A percentile compares a stretch with the other conserved stretches of the same genome.
These are phyloP conservation scores for Lagothrix lagotricha DNA, from an alignment of 2,797 vertebrate genomes.

Conservation along the genomic window DNA sequence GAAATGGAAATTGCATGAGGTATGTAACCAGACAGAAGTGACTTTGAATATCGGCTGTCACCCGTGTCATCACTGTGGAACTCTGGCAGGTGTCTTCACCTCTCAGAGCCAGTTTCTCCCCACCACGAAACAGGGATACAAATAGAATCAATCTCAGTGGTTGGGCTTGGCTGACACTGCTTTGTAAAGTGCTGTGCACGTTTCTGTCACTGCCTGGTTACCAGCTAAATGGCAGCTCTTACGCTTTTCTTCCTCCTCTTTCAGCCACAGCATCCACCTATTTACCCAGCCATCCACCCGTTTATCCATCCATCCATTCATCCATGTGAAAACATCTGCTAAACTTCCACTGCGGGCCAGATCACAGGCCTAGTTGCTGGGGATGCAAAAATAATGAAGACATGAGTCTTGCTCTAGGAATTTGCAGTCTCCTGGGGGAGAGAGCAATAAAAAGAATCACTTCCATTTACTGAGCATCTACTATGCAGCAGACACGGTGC, in stretches of 20 bases:
- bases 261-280: neutral
- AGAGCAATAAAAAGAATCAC: neutral
- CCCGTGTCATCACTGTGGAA: neutral
- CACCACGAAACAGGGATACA: neutral
- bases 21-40: neutral
- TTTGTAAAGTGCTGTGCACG: neutral
- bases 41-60: neutral
- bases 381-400: neutral
- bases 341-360: neutral
- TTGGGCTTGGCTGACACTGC: neutral
- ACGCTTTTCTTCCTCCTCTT: neutral
- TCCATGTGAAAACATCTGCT: neutral
- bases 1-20: neutral
- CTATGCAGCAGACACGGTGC: fast-evolving
- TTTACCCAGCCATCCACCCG: neutral
- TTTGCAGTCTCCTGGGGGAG: neutral
- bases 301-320: neutral
- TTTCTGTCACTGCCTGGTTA: neutral
- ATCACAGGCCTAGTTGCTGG: neutral
- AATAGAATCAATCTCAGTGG: neutral
- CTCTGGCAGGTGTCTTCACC: neutral
- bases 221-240: neutral
- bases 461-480: neutral
- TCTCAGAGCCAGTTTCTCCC: neutral
- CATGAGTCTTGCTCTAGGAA: neutral